A percentile compares a stretch with the other conserved stretches of the same genome.
These are phyloP conservation scores for Drosophila mojavensis DNA, from an alignment of 1,140 invertebrate genomes.

Conservation along the genomic window DNA sequence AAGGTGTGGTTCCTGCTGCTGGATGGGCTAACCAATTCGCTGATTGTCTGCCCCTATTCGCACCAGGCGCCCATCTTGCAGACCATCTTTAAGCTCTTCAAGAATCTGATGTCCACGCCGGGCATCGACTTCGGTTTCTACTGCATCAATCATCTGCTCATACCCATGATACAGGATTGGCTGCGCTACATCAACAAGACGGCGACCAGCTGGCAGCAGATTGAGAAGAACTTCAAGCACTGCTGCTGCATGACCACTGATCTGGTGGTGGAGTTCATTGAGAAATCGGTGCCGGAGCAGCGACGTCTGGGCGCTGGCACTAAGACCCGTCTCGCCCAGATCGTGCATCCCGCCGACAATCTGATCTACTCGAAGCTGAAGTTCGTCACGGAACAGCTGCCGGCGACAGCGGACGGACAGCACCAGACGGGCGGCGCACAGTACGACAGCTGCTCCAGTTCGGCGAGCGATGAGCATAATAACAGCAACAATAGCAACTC, in stretches of 20 bases:
- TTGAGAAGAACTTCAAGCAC: constrained; percentile 95
- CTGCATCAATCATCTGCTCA: constrained; percentile 94
- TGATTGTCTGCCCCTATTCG: constrained; percentile 91
- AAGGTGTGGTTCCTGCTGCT: constrained; percentile 96
- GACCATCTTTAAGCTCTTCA: constrained; percentile 92
- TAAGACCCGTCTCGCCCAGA: constrained; percentile 76
- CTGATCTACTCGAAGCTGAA: constrained; percentile 78
- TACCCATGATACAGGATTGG: constrained; percentile 96
- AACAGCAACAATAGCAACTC: constrained; percentile 6
- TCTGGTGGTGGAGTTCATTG: constrained; percentile 92
- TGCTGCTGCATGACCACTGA: constrained; percentile 96
- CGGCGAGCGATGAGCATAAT: constrained; percentile 54
- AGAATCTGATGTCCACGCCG: constrained; percentile 90
- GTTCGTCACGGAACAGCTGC: constrained; percentile 72
- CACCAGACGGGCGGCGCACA: constrained; percentile 12
- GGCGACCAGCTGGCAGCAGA: constrained; percentile 88
- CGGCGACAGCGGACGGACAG: constrained; percentile 39
- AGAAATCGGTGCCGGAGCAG: constrained; percentile 78
- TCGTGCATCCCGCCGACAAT: constrained; percentile 78
- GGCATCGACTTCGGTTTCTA: constrained; percentile 94
- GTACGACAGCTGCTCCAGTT: constrained; percentile 69
- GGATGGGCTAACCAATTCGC: constrained; percentile 94
- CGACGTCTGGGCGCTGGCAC: constrained; percentile 47
- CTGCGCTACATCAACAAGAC: constrained; percentile 89
- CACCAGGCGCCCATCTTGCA: constrained; percentile 95